Evolutionary conservation across 1,140 invertebrate species (phyloP).

Genomic region (Dendrolimus punctatus): DNA sequence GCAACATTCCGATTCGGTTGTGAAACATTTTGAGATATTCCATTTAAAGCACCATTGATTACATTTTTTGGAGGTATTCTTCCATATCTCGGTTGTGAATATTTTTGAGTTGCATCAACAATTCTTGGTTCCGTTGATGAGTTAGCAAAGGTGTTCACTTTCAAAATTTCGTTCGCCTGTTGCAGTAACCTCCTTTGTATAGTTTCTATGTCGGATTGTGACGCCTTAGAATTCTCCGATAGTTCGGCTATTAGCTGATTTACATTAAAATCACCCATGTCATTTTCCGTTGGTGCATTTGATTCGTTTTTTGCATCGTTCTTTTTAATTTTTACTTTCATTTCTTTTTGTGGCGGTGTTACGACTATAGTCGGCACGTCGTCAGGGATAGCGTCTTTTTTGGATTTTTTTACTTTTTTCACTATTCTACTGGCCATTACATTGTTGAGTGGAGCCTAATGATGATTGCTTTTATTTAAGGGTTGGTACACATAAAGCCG

Average conservation of each 20-base stretch:
- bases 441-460: slow-evolving; percentile 38
- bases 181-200: slow-evolving; percentile 56
- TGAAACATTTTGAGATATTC: too few relatives aligned
- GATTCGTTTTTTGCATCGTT: slow-evolving; percentile 23
- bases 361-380: slow-evolving; percentile 46
- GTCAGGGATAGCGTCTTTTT: slow-evolving; percentile 38
- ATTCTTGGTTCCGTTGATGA: slow-evolving; percentile 33
- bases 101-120: slow-evolving; percentile 42
- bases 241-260: slow-evolving; percentile 58
- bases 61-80: slow-evolving; percentile 18
- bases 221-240: slow-evolving; percentile 54
- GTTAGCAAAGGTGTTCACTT: slow-evolving; percentile 55
- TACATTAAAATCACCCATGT: slow-evolving; percentile 50
- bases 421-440: slow-evolving; percentile 68
- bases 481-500: not conserved
- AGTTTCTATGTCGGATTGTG: slow-evolving; percentile 55
- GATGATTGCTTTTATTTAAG: slow-evolving; percentile 21
- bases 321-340: slow-evolving; percentile 41
- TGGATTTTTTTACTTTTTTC: slow-evolving; percentile 60
- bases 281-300: slow-evolving; percentile 20
- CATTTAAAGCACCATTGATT: too few relatives aligned
- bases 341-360: slow-evolving; percentile 46
- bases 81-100: slow-evolving; percentile 38
- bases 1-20: too few relatives aligned
- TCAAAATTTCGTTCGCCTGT: slow-evolving; percentile 60